Conservation (phyloP, 1,140 invertebrate species). For the Microplitis mediator region DNA sequence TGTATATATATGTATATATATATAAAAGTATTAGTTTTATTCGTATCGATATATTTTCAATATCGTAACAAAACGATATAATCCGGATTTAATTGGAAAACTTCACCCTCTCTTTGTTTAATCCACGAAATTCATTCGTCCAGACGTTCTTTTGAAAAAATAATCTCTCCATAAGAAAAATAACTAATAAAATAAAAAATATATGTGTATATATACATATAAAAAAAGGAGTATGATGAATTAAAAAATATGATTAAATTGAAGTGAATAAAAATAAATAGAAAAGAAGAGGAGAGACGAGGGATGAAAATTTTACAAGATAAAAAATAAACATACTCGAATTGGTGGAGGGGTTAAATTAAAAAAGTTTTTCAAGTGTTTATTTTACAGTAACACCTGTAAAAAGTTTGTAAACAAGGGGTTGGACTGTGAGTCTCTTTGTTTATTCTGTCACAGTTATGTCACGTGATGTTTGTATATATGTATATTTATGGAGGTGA, state of each 20-base stretch:
- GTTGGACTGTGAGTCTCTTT: too few species aligned
- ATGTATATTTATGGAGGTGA: too few species aligned
- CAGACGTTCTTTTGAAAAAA: slow-evolving; percentile 8
- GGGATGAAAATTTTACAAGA: not conserved
- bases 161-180: slow-evolving; percentile 7
- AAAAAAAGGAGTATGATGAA: not conserved
- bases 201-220: not conserved
- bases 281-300: not conserved
- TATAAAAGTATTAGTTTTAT: too few species aligned
- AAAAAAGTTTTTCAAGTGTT: slow-evolving; percentile 60
- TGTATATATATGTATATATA: slow-evolving; percentile 24
- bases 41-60: slow-evolving; percentile 58
- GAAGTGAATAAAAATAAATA: not conserved
- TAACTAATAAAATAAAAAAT: not conserved
- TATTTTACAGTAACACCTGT: slow-evolving; percentile 39
- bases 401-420: slow-evolving; percentile 12
- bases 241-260: slow-evolving; percentile 6
- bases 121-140: slow-evolving; percentile 19
- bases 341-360: slow-evolving; percentile 53
- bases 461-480: too few species aligned
- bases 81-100: slow-evolving; percentile 62
- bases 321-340: slow-evolving; percentile 33
- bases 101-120: slow-evolving; percentile 37
- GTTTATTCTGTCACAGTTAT: not conserved
- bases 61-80: slow-evolving; percentile 60